A percentile compares a stretch with the other conserved stretches of the same genome.
These are phyloP conservation scores for Saturnia pavonia DNA, from an alignment of 2,888 invertebrate genomes.

Conservation along the genomic window DNA sequence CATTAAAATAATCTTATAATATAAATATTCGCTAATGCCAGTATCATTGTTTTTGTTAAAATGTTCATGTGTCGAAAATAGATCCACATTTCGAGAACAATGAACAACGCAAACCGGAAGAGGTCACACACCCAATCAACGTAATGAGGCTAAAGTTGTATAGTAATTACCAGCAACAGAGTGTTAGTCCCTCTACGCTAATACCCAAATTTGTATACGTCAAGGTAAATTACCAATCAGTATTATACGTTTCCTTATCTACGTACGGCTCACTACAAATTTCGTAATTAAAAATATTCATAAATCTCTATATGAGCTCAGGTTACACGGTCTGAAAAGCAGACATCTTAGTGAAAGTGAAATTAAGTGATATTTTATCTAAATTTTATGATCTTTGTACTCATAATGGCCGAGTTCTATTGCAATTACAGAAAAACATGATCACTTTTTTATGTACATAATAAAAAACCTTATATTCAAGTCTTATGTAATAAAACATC, in stretches of 20 bases:
- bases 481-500: not conserved
- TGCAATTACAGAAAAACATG: not conserved
- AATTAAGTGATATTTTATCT: not conserved
- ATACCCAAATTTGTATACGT: conserved; percentile 40
- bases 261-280: not conserved
- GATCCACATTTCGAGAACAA: not conserved
- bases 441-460: not conserved
- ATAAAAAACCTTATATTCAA: not conserved
- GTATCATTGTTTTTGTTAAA: not conserved
- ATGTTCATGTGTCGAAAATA: not conserved
- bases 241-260: not conserved
- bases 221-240: conserved; percentile 24
- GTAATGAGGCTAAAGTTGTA: conserved; percentile 55
- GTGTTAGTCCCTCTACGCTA: conserved; percentile 46
- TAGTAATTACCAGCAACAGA: conserved; percentile 52
- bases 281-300: not conserved
- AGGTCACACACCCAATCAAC: conserved; percentile 35
- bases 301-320: not conserved
- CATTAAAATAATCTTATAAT: not conserved
- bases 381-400: not conserved
- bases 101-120: conserved; percentile 22
- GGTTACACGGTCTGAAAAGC: not conserved
- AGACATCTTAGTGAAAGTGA: not conserved
- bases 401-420: not conserved
- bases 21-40: not conserved